Evolutionary conservation across 1,140 invertebrate genomes (phyloP).

Genomic region (Aphelinus atriplicis): DNA sequence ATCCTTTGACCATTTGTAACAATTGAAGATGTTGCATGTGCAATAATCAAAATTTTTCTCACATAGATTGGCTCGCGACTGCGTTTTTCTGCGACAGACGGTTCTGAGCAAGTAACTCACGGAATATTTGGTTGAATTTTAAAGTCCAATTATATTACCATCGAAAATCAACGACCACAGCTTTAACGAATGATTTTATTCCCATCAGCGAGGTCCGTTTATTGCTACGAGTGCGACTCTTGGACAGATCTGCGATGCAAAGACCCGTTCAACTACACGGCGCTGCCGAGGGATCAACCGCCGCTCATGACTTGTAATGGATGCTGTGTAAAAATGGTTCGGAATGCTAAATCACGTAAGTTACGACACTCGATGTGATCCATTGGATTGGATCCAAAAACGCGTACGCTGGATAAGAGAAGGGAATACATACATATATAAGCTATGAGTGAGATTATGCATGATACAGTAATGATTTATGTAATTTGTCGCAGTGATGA

Average conservation of each 20-base stretch:
- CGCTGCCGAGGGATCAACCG: constrained; percentile 83
- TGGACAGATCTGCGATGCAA: constrained; percentile 88
- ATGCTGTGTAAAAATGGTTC: constrained; percentile 94
- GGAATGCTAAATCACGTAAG: constrained; percentile 88
- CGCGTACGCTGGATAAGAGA: not conserved
- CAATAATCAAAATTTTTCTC: too few relatives aligned
- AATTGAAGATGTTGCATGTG: too few relatives aligned
- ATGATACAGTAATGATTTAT: too few relatives aligned
- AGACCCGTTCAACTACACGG: constrained; percentile 93
- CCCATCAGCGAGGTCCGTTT: constrained; percentile 79
- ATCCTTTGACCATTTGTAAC: too few relatives aligned
- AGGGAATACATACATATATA: not conserved
- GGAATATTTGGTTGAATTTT: not conserved
- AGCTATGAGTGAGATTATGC: too few relatives aligned
- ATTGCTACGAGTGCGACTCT: constrained; percentile 93
- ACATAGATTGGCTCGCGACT: too few relatives aligned
- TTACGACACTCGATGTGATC: constrained; percentile 46
- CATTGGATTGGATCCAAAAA: not conserved
- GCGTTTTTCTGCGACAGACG: not conserved
- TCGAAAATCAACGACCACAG: not conserved
- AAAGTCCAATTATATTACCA: not conserved
- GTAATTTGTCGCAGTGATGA: too few relatives aligned
- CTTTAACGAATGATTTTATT: too few relatives aligned
- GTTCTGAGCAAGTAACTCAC: not conserved
- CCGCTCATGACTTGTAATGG: constrained; percentile 88